Percentiles rank a stretch among this genome's conserved stretches.
These are phyloP conservation scores for Equus quagga DNA, from an alignment of 2,113 vertebrate species.

Conservation along the genomic window DNA sequence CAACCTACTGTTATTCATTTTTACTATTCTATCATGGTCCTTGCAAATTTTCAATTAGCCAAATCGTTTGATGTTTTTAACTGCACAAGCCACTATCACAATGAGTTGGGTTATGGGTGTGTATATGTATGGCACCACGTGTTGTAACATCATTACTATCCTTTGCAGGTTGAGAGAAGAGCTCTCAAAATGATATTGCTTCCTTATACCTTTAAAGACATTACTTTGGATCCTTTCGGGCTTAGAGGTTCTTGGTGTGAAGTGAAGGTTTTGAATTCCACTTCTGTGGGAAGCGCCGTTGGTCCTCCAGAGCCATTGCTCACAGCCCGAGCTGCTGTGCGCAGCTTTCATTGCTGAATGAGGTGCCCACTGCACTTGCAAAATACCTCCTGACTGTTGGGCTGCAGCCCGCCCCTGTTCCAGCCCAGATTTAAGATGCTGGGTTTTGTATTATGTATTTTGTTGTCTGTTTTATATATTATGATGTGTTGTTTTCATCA, in stretches of 20 bases:
- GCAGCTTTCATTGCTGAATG: no score
- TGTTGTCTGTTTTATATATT: no score
- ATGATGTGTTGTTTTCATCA: not conserved
- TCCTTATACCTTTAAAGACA: slow-evolving; percentile 49
- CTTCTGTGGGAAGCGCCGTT: not conserved
- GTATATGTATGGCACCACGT: rapidly evolving
- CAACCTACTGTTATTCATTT: not conserved
- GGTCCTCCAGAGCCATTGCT: not conserved
- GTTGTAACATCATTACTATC: not conserved
- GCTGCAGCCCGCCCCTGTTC: not conserved
- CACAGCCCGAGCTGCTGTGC: not conserved
- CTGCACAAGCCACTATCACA: not conserved
- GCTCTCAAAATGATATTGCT: slow-evolving; percentile 17
- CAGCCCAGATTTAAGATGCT: not conserved
- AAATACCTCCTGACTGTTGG: no score
- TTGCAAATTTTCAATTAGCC: not conserved
- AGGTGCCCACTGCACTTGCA: not conserved
- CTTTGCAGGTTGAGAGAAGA: slow-evolving; percentile 16
- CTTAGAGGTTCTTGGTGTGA: slow-evolving; percentile 21
- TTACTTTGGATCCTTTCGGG: not conserved
- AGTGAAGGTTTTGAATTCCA: not conserved
- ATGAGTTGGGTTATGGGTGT: not conserved
- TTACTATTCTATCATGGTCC: not conserved
- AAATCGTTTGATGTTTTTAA: not conserved
- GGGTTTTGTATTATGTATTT: not conserved